Evolutionary conservation across 2,113 vertebrate genomes (phyloP), one percentile per base, ranked within the genome.

Genomic region (Polyodon spathula): DNA sequence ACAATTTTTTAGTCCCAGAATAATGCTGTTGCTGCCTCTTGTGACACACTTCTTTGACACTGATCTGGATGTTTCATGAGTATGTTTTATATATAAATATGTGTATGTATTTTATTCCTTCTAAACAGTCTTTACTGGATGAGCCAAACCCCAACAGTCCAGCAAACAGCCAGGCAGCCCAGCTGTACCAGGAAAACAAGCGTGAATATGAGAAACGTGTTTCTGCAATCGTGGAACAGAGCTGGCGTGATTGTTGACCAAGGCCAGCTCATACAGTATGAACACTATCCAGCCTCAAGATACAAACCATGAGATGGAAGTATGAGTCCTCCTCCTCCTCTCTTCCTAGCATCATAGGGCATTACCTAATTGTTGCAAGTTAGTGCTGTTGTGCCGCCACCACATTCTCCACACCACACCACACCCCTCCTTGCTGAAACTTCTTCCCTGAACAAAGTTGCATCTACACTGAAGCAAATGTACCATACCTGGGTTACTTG

Each of bases 161-260:
- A 72, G 95, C 96, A 70, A 99, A 99, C 84, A 98, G 94, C 86
- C 96, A 97, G 84, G 95, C 95, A 66, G 93, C 94, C 57, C 95
- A 99, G 77, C 91, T 99, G 79, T 97, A 99, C 87, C 95, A 97
- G 79, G 96, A 98, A 88, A 99, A 98, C 81, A 97, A 98, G 81
- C 88, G 93, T 70, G 94, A 99, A 78, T 99, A 97, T 50, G 94
- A 98, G 80, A 99, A 97, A 79, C 91, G 94, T 66, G 96, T 97
- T 73, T 99, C 94, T 76, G 94, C 94, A 77, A 97, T 99, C 78
- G 93, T 97, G 82, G 95, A 99, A 94, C 95, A 99, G 89, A 98
- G 94, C 79, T 99, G 95, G 96, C 92, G 92, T 72, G 94, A 98
- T 74, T 97, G 93, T 94, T 99, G 94, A 98, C 94, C 85, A 69